Evolutionary conservation across 2,797 vertebrate species (phyloP).

Genomic region (Bufotes viridis): DNA sequence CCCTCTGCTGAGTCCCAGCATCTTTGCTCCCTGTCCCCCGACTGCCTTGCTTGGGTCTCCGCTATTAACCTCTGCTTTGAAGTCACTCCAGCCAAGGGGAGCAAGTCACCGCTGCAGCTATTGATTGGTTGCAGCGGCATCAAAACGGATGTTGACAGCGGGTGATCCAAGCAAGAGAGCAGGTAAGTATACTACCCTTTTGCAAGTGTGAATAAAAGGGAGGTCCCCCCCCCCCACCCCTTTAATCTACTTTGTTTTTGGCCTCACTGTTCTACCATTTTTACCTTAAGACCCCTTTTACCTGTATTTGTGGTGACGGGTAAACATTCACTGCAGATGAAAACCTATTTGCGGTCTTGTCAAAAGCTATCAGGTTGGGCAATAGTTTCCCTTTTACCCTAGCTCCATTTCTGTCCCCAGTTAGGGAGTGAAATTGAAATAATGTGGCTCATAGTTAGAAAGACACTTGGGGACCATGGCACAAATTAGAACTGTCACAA

Average conservation of each 20-base stretch:
- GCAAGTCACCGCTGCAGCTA: no score
- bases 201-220: no score
- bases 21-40: no score
- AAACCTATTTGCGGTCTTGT: constrained; percentile 13
- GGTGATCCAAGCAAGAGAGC: no score
- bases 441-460: constrained; percentile 62
- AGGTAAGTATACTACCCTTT: no score
- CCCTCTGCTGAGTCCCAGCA: no score
- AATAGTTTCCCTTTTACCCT: not conserved
- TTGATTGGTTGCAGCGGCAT: no score
- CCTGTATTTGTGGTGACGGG: not conserved
- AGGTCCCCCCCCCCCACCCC: no score
- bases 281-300: not conserved
- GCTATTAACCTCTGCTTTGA: no score
- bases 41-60: no score
- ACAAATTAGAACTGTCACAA: constrained; percentile 78
- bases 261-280: not conserved
- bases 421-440: constrained; percentile 65
- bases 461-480: constrained; percentile 68
- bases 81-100: no score
- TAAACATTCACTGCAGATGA: not conserved
- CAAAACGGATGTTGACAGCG: no score
- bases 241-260: not conserved
- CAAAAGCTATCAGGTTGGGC: constrained; percentile 40
- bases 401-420: not conserved